These are phyloP conservation scores for Patella caerulea DNA, from an alignment of 2,888 invertebrate genomes.

Conservation along the genomic window DNA sequence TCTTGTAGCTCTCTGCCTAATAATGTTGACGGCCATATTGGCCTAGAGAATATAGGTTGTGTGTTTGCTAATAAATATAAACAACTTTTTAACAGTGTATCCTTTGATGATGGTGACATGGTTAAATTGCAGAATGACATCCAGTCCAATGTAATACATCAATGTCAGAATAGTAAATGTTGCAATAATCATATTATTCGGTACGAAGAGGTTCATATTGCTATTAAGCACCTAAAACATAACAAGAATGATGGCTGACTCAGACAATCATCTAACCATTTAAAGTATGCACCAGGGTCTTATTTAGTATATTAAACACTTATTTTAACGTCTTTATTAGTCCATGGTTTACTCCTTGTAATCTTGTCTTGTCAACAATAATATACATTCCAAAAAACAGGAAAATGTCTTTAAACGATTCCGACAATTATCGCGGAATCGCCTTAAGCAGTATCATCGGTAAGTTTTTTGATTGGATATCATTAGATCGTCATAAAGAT, in stretches of 20 bases:
- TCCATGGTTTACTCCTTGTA: no score
- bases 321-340: no score
- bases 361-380: no score
- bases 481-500: no score
- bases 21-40: not conserved
- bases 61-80: not conserved
- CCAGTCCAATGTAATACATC: not conserved
- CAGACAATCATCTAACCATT: not conserved
- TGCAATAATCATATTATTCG: not conserved
- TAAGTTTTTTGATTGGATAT: no score
- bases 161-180: not conserved
- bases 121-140: not conserved
- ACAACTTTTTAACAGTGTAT: not conserved
- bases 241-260: not conserved
- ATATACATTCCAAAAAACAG: no score
- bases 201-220: not conserved
- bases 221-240: not conserved
- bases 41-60: not conserved
- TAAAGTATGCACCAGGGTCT: not conserved
- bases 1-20: not conserved
- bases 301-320: no score
- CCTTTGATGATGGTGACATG: not conserved
- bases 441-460: no score
- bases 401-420: no score
- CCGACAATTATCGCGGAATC: no score